Evolutionary conservation across 2,797 vertebrate species (phyloP).

Genomic region (Cryptoprocta ferox): DNA sequence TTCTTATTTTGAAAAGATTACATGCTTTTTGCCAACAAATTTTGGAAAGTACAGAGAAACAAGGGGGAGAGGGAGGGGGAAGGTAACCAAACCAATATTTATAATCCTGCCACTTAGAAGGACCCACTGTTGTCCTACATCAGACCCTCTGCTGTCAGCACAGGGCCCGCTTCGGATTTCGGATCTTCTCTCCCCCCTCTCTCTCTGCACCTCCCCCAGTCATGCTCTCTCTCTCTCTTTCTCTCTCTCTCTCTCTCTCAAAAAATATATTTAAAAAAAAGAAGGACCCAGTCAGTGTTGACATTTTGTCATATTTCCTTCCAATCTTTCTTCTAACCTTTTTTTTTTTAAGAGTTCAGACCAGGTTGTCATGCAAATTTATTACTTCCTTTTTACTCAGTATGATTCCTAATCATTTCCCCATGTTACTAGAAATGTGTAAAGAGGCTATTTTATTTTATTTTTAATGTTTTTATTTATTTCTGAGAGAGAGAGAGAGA

Average conservation of each 20-base stretch:
- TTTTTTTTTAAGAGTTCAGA: slow-evolving; percentile 13
- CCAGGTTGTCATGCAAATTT: not conserved
- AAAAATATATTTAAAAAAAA: too few species aligned
- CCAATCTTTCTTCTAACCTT: not conserved
- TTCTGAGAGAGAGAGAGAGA: too few species aligned
- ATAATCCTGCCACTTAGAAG: not conserved
- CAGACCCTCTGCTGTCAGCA: too few species aligned
- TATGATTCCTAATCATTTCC: not conserved
- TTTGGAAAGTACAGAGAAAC: slow-evolving; percentile 57
- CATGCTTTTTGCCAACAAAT: not conserved
- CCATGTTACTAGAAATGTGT: not conserved
- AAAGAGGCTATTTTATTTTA: slow-evolving; percentile 34
- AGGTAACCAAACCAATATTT: not conserved
- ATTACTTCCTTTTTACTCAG: not conserved
- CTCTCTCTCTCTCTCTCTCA: too few species aligned
- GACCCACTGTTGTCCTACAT: not conserved
- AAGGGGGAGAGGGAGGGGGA: not conserved
- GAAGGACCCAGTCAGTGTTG: not conserved
- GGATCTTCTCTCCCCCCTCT: too few species aligned
- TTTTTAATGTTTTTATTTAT: too few species aligned
- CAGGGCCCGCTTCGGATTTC: too few species aligned
- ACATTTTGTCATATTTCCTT: not conserved
- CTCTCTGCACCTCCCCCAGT: too few species aligned
- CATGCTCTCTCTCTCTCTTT: too few species aligned
- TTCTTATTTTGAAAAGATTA: slow-evolving; percentile 38